phyloP scores from a whole-genome alignment of 2,888 invertebrate species.

The Seira musarum region DNA sequence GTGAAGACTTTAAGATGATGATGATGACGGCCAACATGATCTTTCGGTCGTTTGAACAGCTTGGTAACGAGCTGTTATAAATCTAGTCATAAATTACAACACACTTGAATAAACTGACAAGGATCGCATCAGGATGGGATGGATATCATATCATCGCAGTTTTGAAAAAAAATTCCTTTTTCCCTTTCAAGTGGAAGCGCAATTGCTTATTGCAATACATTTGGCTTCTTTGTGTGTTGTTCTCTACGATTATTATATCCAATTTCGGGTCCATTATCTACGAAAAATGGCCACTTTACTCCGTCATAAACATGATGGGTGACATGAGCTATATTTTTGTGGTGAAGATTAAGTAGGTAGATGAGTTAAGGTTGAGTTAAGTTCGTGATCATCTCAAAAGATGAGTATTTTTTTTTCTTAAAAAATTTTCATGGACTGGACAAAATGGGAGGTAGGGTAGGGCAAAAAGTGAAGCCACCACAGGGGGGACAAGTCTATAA shows the following conservation, averaged over 20 bases:
- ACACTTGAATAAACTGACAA: conserved; percentile 36
- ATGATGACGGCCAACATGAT: conserved; percentile 47
- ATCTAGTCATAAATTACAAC: conserved; percentile 51
- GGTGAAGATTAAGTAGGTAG: too few relatives aligned
- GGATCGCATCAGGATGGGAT: too few relatives aligned
- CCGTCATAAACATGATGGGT: conserved; percentile 41
- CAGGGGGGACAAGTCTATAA: too few relatives aligned
- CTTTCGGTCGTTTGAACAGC: conserved; percentile 38
- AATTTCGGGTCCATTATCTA: conserved; percentile 44
- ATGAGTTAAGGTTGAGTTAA: neutral
- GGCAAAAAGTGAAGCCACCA: too few relatives aligned
- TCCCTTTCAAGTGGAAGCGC: too few relatives aligned
- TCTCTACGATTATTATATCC: conserved; percentile 34
- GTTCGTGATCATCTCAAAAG: conserved; percentile 30
- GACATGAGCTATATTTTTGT: conserved; percentile 9
- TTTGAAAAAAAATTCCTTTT: too few relatives aligned
- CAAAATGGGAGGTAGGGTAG: too few relatives aligned
- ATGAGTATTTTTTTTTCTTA: neutral
- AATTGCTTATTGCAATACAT: too few relatives aligned
- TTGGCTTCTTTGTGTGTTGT: too few relatives aligned
- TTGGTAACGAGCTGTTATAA: conserved; percentile 55
- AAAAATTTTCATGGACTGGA: too few relatives aligned
- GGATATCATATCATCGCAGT: too few relatives aligned
- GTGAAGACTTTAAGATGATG: too few relatives aligned
- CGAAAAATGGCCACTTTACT: conserved; percentile 37